Evolutionary conservation across 2,888 invertebrate species (phyloP).

Genomic region (Ornithoptera priamus): DNA sequence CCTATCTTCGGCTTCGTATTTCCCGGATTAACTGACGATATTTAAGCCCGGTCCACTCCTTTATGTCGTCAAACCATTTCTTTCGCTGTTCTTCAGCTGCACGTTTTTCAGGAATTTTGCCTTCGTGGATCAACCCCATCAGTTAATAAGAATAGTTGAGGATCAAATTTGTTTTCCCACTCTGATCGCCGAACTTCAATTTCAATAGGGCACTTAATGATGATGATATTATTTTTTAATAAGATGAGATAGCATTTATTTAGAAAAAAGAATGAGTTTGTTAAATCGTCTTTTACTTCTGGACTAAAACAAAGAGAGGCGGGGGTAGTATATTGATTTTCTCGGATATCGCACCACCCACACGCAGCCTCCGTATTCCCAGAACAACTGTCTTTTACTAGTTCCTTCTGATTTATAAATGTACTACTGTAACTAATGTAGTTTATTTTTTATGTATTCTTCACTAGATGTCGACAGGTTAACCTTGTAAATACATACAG

Average conservation of each 20-base stretch:
- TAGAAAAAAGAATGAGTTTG: background rate
- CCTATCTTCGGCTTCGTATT: background rate
- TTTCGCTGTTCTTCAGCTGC: no score
- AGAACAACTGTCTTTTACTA: constrained; percentile 17
- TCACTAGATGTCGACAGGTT: background rate
- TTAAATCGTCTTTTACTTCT: background rate
- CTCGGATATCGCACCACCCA: constrained; percentile 16
- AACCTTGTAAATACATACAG: background rate
- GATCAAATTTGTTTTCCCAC: no score
- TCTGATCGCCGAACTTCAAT: no score
- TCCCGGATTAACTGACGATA: background rate
- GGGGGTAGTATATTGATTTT: constrained; percentile 16
- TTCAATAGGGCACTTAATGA: no score
- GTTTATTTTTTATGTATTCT: background rate
- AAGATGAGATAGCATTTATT: background rate
- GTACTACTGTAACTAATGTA: background rate
- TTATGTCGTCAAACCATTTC: no score
- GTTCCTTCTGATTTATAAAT: constrained; percentile 8
- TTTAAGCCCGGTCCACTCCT: no score
- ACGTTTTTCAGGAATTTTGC: no score
- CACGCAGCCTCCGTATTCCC: constrained; percentile 13
- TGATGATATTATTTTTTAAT: no score
- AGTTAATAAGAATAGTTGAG: no score
- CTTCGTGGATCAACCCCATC: no score
- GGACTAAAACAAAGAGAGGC: background rate